A percentile compares a stretch with the other conserved stretches of the same genome.
These are phyloP conservation scores for Protonemura montana DNA, from an alignment of 2,888 invertebrate species.

Conservation along the genomic window DNA sequence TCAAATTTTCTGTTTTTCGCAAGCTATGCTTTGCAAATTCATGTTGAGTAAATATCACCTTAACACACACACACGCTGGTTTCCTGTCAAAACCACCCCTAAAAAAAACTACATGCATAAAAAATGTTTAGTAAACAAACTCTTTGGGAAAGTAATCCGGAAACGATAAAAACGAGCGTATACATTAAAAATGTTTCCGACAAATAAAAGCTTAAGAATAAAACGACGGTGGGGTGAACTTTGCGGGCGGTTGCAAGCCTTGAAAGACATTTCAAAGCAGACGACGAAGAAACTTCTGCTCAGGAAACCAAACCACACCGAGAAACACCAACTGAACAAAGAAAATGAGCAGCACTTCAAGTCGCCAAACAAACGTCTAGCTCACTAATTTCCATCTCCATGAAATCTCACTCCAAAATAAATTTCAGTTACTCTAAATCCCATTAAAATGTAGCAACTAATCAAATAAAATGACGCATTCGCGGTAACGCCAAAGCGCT, in stretches of 20 bases:
- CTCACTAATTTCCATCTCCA: neutral
- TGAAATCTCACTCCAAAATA: neutral
- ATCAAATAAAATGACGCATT: neutral
- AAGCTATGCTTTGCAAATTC: neutral
- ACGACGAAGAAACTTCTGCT: neutral
- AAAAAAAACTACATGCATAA: neutral
- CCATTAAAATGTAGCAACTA: neutral
- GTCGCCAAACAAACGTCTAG: neutral
- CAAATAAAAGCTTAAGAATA: neutral
- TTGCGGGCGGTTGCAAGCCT: neutral
- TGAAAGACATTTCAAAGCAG: neutral
- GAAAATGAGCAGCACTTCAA: neutral
- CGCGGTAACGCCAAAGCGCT: neutral
- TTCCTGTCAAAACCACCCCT: neutral
- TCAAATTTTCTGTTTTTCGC: neutral
- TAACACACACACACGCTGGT: neutral
- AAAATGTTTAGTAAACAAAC: constrained; percentile 3
- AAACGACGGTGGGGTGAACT: neutral
- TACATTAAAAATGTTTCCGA: constrained; percentile 12
- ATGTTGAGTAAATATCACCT: neutral
- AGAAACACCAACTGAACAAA: neutral
- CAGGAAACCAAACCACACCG: neutral
- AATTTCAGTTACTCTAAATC: neutral
- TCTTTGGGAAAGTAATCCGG: neutral
- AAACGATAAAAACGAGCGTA: neutral